A percentile compares a stretch with the other conserved stretches of the same genome.
Evolutionary conservation across 1,140 invertebrate species (phyloP).

Genomic region (Mamestra configurata): DNA sequence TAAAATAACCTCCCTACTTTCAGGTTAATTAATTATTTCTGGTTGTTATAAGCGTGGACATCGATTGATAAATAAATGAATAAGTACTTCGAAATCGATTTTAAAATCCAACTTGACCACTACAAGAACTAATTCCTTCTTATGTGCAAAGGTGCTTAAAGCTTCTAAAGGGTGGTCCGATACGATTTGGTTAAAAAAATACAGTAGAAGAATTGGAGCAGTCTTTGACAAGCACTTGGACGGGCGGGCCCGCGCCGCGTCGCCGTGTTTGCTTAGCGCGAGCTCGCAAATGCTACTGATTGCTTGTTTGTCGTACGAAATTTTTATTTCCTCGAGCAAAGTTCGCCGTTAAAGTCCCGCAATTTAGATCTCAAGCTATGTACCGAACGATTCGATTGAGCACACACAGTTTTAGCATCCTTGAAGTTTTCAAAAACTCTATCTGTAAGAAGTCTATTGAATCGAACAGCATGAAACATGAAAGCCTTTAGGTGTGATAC

Average conservation of each 20-base stretch:
- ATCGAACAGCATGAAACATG: slow-evolving; percentile 3
- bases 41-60: too few relatives aligned
- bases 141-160: slow-evolving; percentile 49
- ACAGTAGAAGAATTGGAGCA: slow-evolving; percentile 62
- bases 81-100: too few relatives aligned
- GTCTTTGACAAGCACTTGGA: slow-evolving; percentile 78
- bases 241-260: slow-evolving; percentile 57
- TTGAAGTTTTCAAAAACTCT: slow-evolving; percentile 10
- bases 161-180: slow-evolving; percentile 54
- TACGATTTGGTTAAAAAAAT: slow-evolving; percentile 71
- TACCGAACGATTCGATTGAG: slow-evolving; percentile 24
- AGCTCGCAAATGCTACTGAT: slow-evolving; percentile 83
- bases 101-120: background rate
- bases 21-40: too few relatives aligned
- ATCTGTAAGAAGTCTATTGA: background rate
- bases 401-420: slow-evolving; percentile 30
- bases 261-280: slow-evolving; percentile 73
- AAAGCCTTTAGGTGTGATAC: background rate
- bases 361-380: slow-evolving; percentile 55
- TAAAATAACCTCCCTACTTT: too few relatives aligned
- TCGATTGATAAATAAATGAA: background rate
- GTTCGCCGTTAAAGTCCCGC: slow-evolving; percentile 64
- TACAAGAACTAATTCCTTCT: slow-evolving; percentile 4
- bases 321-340: slow-evolving; percentile 75
- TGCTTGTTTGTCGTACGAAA: slow-evolving; percentile 81